Conservation (phyloP, 2,797 vertebrate species). For the Champsocephalus esox region DNA sequence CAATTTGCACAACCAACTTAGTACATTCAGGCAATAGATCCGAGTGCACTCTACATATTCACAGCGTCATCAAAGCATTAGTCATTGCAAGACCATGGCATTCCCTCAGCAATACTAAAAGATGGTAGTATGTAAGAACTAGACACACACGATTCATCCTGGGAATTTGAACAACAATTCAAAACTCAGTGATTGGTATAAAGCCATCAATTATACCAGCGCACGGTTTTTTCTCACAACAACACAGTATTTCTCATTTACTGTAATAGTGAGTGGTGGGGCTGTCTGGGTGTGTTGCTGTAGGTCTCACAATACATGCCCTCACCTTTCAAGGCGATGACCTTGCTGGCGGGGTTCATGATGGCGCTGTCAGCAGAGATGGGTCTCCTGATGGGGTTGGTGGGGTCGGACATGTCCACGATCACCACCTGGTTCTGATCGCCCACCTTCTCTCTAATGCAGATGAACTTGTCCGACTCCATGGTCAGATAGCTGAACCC, state of each 20-base stretch:
- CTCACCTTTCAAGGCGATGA: slow-evolving; percentile 94
- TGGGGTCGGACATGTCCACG: slow-evolving; percentile 91
- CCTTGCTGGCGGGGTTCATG: slow-evolving; percentile 95
- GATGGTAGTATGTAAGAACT: slow-evolving; percentile 40
- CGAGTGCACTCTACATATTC: slow-evolving; percentile 63
- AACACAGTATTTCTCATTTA: slow-evolving; percentile 38
- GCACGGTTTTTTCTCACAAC: slow-evolving; percentile 20
- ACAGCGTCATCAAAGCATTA: slow-evolving; percentile 47
- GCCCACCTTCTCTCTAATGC: slow-evolving; percentile 93
- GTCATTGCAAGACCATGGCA: slow-evolving; percentile 27
- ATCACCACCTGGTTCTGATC: slow-evolving; percentile 95
- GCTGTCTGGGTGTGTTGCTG: slow-evolving; percentile 2
- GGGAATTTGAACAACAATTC: slow-evolving; percentile 46
- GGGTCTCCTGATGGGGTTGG: slow-evolving; percentile 89
- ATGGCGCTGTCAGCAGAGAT: slow-evolving; percentile 95
- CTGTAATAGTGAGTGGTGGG: slow-evolving; percentile 7
- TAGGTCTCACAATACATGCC: not conserved
- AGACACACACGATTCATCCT: slow-evolving; percentile 33
- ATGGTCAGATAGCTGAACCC: slow-evolving; percentile 95
- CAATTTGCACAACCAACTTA: slow-evolving; percentile 68
- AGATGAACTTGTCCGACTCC: slow-evolving; percentile 97
- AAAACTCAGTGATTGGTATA: slow-evolving; percentile 3
- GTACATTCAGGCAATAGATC: slow-evolving; percentile 56
- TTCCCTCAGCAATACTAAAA: slow-evolving; percentile 37
- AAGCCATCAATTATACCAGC: slow-evolving; percentile 29